Evolutionary conservation across 2,888 invertebrate genomes (phyloP).

Genomic region (Ommatoiulus sabulosus): DNA sequence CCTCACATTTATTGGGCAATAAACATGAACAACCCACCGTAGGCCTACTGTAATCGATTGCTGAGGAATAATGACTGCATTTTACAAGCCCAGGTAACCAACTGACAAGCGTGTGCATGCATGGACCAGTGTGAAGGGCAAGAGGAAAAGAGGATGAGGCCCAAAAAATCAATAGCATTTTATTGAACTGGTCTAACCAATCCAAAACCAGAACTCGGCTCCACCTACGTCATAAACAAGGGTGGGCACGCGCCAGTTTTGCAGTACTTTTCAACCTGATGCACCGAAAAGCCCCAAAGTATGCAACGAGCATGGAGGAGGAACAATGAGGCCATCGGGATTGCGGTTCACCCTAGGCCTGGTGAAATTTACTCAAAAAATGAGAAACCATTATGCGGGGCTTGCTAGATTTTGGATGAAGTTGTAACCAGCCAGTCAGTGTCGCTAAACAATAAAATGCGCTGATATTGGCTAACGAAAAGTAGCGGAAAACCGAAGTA

Average conservation of each 20-base stretch:
- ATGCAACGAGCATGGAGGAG: constrained; percentile 4
- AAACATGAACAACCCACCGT: neutral
- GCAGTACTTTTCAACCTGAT: constrained; percentile 24
- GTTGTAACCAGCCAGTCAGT: neutral
- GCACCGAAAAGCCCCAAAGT: constrained; percentile 38
- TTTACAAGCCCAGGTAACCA: constrained; percentile 45
- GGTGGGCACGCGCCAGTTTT: constrained; percentile 46
- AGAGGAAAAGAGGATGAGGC: constrained; percentile 32
- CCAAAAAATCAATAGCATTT: constrained; percentile 47
- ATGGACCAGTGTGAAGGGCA: constrained; percentile 45
- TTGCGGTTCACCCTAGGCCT: neutral
- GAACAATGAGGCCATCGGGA: neutral
- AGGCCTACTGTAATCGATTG: constrained; percentile 46
- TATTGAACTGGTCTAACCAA: constrained; percentile 47
- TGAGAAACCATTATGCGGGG: neutral
- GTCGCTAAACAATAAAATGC: neutral
- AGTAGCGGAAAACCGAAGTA: neutral
- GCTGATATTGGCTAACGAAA: neutral
- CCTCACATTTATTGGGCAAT: constrained; percentile 27
- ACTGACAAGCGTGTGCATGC: constrained; percentile 7
- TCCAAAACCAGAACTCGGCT: constrained; percentile 41
- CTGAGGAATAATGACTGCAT: neutral
- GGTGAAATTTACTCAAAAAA: neutral
- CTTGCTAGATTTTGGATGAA: neutral
- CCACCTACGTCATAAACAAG: constrained; percentile 47